A percentile compares a stretch with the other conserved stretches of the same genome.
Evolutionary conservation across 2,797 vertebrate genomes (phyloP).

Genomic region (Hydrocynus forskahlii): DNA sequence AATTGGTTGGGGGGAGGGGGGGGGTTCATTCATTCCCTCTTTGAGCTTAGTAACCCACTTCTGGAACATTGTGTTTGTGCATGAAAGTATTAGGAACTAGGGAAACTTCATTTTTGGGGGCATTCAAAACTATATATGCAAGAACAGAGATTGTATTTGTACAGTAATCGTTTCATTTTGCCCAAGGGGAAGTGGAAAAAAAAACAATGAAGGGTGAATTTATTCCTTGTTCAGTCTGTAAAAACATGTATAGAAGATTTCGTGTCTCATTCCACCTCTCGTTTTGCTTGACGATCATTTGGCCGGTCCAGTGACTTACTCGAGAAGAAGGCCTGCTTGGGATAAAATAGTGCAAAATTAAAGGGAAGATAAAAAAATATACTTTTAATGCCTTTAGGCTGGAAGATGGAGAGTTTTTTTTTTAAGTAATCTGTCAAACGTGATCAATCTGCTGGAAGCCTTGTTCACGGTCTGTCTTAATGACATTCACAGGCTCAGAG

Average conservation of each 20-base stretch:
- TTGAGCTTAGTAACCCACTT: background rate
- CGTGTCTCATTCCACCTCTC: background rate
- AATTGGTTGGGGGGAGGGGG: too few species aligned
- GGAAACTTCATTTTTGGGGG: background rate
- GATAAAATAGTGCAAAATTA: background rate
- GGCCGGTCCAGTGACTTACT: slow-evolving; percentile 20
- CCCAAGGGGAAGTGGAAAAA: slow-evolving; percentile 17
- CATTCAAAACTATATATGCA: slow-evolving; percentile 51
- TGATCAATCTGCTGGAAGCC: background rate
- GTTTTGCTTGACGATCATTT: slow-evolving; percentile 23
- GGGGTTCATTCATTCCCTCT: background rate
- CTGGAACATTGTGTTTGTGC: slow-evolving; percentile 19
- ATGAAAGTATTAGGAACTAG: slow-evolving; percentile 18
- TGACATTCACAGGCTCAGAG: slow-evolving; percentile 8
- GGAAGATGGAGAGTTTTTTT: background rate
- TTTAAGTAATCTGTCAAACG: background rate
- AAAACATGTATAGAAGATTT: background rate
- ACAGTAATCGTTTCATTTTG: slow-evolving; percentile 31
- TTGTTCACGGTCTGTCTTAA: background rate
- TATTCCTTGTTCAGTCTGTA: slow-evolving; percentile 15
- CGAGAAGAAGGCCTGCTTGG: background rate
- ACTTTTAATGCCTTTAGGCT: background rate
- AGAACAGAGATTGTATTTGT: slow-evolving; percentile 51
- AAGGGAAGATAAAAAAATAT: background rate
- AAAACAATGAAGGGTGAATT: slow-evolving; percentile 16